Evolutionary conservation across 2,888 invertebrate genomes (phyloP), one percentile per base, ranked within the genome.

Genomic region (Volucella zonaria): DNA sequence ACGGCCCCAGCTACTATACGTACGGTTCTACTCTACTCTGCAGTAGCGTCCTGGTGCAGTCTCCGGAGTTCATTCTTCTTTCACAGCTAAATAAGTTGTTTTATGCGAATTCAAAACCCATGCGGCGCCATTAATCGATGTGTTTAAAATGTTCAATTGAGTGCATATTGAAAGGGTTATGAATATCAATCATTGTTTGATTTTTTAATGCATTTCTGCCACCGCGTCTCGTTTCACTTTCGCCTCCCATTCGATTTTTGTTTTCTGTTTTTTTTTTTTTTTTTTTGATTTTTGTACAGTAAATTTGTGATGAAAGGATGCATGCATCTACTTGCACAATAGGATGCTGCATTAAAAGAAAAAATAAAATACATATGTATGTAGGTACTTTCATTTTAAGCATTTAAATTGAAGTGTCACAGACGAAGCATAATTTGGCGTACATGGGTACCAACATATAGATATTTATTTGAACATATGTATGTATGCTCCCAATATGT

Each of bases 101-200:
- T 81, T 77, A 81, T 85, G 68, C 85, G 85, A 85, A 85, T 81
- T 73, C 85, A 85, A 81, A 85, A 81, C 68, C 76, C 81, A 81
- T 85, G 85, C 85, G 76, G 85, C 73, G 85, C 81, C 81, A 81
- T 85, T 85, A 81, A 85, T 85, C 85, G 85, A 85, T 85, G 85
- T 85, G 85, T 81, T 85, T 81, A 81, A 85, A 85, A 85, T 85
- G 85, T 77, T 85, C 85, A 85, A 85, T 85, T 85, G 85, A 85
- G 85, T 85, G 85, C 81, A 85, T 85, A 81, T 77, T 77, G 81
- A 81, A 85, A 85, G 81, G 85, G 85, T 85, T 85, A 85, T 85
- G 85, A 85, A 85, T 85, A 85, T 85, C 85, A 85, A 85, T 85
- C 85, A 85, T 81, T 85, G 81, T 85, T 85, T 81, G 85, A 85